A percentile compares a stretch with the other conserved stretches of the same genome.
These are phyloP conservation scores for Ophioninae sp. DNA, from an alignment of 2,888 invertebrate species.

Conservation along the genomic window DNA sequence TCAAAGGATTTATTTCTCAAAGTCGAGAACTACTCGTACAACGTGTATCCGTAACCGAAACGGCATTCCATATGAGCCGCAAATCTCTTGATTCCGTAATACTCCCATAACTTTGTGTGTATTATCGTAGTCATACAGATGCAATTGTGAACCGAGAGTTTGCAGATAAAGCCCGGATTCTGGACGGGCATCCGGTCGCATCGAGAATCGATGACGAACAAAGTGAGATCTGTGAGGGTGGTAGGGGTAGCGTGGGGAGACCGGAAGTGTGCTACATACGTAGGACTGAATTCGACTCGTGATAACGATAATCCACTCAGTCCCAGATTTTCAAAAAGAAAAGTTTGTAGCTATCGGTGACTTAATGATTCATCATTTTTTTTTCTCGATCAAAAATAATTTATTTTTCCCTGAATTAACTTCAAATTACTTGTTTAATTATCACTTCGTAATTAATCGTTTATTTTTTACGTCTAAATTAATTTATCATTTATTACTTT, in stretches of 20 bases:
- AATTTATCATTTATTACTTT: no score
- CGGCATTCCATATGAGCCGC: constrained; percentile 32
- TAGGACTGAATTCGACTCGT: neutral
- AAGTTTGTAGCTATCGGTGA: neutral
- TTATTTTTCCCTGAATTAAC: no score
- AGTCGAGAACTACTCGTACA: neutral
- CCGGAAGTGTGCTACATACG: neutral
- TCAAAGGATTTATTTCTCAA: no score
- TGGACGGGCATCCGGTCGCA: neutral
- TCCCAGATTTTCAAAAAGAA: neutral
- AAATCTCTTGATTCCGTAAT: constrained; percentile 64
- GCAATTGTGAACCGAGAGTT: constrained; percentile 51
- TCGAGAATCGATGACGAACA: constrained; percentile 9
- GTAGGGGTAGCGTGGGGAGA: neutral
- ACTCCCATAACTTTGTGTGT: constrained; percentile 70
- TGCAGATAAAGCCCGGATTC: constrained; percentile 31
- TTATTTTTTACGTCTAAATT: no score
- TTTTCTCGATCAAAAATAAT: no score
- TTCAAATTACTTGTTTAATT: no score
- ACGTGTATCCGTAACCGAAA: neutral
- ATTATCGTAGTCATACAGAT: constrained; percentile 70
- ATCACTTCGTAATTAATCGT: no score
- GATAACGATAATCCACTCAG: neutral
- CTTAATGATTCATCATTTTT: no score
- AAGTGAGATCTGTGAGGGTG: neutral